These are phyloP conservation scores for Salminus brasiliensis DNA, from an alignment of 2,113 vertebrate species.

Conservation along the genomic window DNA sequence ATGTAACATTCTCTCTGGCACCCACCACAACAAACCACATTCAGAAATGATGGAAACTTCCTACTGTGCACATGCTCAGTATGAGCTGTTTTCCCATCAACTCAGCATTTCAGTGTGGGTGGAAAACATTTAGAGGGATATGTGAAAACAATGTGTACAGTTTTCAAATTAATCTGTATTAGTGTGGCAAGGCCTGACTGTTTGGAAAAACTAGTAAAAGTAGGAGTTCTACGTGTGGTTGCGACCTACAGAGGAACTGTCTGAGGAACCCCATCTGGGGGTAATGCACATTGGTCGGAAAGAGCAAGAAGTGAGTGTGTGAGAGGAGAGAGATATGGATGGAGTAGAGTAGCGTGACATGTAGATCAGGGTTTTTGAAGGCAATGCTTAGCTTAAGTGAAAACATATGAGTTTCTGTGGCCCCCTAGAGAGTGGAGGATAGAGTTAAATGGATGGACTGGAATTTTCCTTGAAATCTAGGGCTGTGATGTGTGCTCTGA, in stretches of 20 bases:
- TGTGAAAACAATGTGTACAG: too few relatives aligned
- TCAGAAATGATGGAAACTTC: too few relatives aligned
- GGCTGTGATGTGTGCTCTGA: neutral
- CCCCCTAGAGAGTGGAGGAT: slow-evolving; percentile 10
- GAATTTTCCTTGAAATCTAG: slow-evolving; percentile 15
- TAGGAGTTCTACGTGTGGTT: neutral
- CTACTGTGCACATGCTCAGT: too few relatives aligned
- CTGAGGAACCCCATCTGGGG: neutral
- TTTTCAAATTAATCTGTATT: too few relatives aligned
- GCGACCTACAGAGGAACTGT: neutral
- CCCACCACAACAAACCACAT: too few relatives aligned
- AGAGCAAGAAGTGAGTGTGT: neutral
- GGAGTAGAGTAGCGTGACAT: neutral
- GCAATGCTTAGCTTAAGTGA: slow-evolving; percentile 22
- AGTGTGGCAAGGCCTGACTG: too few relatives aligned
- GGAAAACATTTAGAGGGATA: too few relatives aligned
- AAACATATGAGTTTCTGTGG: slow-evolving; percentile 22
- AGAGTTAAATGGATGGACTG: neutral
- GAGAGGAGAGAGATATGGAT: slow-evolving; percentile 15
- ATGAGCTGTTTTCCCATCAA: too few relatives aligned
- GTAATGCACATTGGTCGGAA: neutral
- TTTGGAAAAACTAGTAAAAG: too few relatives aligned
- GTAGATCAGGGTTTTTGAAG: slow-evolving; percentile 1
- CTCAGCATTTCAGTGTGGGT: too few relatives aligned
- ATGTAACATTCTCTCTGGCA: too few relatives aligned